These are phyloP conservation scores for Lasioglossum malachurum DNA, from an alignment of 2,888 invertebrate genomes.

Conservation along the genomic window DNA sequence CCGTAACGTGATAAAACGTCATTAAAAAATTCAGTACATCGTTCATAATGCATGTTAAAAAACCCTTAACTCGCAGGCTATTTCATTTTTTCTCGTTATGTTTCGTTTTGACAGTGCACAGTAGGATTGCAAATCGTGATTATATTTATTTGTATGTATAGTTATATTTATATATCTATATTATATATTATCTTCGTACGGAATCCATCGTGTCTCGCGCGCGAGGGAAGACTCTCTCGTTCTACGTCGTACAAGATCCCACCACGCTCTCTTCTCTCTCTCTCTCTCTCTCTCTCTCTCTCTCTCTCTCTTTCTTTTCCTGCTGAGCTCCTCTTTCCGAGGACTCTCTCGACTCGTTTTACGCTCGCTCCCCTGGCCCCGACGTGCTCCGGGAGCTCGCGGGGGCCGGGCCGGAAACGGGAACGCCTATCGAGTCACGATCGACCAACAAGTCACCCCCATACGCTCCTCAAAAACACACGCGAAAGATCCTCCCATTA, in stretches of 20 bases:
- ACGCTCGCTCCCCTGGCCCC: neutral
- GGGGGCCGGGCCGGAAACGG: neutral
- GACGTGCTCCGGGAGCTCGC: neutral
- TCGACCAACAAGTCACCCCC: neutral
- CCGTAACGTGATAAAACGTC: conserved; percentile 73
- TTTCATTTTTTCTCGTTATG: conserved; percentile 62
- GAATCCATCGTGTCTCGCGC: conserved; percentile 20
- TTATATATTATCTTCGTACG: conserved; percentile 8
- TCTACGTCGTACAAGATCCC: conserved; percentile 48
- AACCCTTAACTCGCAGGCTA: conserved; percentile 70
- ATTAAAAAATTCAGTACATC: conserved; percentile 74
- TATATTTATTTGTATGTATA: conserved; percentile 27
- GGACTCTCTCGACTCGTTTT: neutral
- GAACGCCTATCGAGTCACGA: conserved; percentile 1
- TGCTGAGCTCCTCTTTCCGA: neutral
- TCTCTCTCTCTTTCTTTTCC: neutral
- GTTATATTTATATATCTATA: neutral
- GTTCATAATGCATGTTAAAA: conserved; percentile 68
- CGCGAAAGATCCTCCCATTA: neutral
- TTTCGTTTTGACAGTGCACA: conserved; percentile 71
- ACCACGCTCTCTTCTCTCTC: neutral
- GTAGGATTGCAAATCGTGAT: conserved; percentile 68
- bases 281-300: neutral
- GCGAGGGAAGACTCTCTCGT: conserved; percentile 69
- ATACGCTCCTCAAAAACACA: neutral